A percentile compares a stretch with the other conserved stretches of the same genome.
phyloP scores from a whole-genome alignment of 2,888 invertebrate species.

The Endomychus coccineus region DNA sequence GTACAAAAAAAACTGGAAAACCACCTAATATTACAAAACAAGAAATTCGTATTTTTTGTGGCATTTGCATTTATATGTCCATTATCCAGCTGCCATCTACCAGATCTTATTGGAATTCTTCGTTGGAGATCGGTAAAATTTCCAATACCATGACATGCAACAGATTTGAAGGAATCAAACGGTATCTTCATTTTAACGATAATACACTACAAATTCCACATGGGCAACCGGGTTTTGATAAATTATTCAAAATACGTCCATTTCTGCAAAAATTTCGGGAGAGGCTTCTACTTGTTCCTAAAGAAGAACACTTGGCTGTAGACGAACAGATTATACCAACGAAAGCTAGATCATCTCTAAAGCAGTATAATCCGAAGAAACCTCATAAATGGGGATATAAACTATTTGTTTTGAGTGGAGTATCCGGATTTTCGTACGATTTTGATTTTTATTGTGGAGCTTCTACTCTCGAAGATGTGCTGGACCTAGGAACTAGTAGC shows the following conservation, averaged over 20 bases:
- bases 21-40: neutral
- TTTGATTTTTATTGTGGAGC: constrained; percentile 34
- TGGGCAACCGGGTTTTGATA: constrained; percentile 23
- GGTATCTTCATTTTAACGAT: constrained; percentile 19
- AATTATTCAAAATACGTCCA: constrained; percentile 30
- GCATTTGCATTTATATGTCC: neutral
- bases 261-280: constrained; percentile 17
- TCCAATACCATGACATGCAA: too few relatives aligned
- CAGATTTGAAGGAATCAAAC: too few relatives aligned
- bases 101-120: too few relatives aligned
- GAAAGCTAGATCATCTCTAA: constrained; percentile 25
- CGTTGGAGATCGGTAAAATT: too few relatives aligned
- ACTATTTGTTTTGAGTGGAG: constrained; percentile 35
- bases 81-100: too few relatives aligned
- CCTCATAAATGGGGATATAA: constrained; percentile 36
- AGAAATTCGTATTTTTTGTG: neutral
- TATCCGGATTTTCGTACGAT: constrained; percentile 35
- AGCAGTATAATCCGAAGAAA: constrained; percentile 35
- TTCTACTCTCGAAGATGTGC: constrained; percentile 18
- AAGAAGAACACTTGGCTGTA: constrained; percentile 30
- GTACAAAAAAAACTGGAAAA: constrained; percentile 2
- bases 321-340: constrained; percentile 36
- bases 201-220: too few relatives aligned
- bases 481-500: constrained; percentile 28
- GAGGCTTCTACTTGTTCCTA: constrained; percentile 23